These are phyloP conservation scores for Lophius piscatorius DNA, from an alignment of 2,113 vertebrate species.

Conservation along the genomic window DNA sequence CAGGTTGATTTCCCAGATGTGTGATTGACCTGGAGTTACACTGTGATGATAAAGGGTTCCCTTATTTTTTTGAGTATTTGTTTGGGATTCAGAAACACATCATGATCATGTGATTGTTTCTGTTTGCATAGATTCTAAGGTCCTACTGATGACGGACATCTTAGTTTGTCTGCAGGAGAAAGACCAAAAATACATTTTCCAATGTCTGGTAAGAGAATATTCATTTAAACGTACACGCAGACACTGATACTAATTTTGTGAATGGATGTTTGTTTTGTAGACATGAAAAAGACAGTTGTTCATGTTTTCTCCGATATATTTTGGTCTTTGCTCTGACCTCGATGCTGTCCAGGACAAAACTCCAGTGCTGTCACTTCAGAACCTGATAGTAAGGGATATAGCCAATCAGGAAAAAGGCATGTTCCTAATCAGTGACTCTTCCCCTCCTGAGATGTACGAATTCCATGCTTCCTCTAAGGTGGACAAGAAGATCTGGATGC, in stretches of 20 bases:
- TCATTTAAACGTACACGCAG: not conserved
- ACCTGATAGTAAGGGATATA: constrained; percentile 89
- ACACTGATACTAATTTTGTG: not conserved
- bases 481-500: constrained; percentile 88
- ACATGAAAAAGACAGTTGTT: not conserved
- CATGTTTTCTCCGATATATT: not conserved
- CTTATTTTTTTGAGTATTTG: too few relatives aligned
- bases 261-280: not conserved
- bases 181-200: constrained; percentile 91
- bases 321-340: too few relatives aligned
- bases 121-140: constrained; percentile 83
- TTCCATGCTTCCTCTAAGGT: constrained; percentile 88
- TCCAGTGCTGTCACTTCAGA: constrained; percentile 87
- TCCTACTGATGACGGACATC: constrained; percentile 91
- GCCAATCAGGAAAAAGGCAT: constrained; percentile 95
- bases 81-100: too few relatives aligned
- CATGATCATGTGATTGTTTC: not conserved
- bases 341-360: constrained; percentile 86
- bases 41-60: too few relatives aligned
- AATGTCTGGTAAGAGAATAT: constrained; percentile 84
- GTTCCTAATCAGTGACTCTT: constrained; percentile 87
- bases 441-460: constrained; percentile 93
- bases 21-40: too few relatives aligned
- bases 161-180: constrained; percentile 94
- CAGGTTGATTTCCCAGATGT: too few relatives aligned